A percentile compares a stretch with the other conserved stretches of the same genome.
phyloP scores from a whole-genome alignment of 2,888 invertebrate genomes.

The Eupeodes latifasciatus region DNA sequence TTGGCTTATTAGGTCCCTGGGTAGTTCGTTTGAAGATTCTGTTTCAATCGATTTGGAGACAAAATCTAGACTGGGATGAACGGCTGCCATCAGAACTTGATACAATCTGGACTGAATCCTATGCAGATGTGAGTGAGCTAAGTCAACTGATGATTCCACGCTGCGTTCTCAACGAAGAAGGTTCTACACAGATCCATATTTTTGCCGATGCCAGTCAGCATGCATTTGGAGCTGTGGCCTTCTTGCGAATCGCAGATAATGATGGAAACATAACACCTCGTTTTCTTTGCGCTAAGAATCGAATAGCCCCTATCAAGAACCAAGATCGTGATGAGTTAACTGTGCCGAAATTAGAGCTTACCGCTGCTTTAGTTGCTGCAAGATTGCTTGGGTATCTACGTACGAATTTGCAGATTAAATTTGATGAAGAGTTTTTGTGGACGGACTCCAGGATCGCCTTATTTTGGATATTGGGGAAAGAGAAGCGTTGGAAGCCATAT shows the following conservation, averaged over 20 bases:
- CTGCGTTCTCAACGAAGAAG: background rate
- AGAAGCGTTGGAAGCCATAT: no score
- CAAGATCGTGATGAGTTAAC: background rate
- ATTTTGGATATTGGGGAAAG: no score
- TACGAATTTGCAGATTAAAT: no score
- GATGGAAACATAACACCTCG: background rate
- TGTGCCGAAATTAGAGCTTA: background rate
- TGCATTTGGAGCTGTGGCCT: background rate
- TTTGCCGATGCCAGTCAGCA: background rate
- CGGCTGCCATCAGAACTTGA: constrained; percentile 16
- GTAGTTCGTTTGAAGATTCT: constrained; percentile 35
- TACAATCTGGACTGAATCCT: constrained; percentile 7
- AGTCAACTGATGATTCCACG: background rate
- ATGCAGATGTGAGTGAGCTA: background rate
- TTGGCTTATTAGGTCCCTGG: constrained; percentile 41
- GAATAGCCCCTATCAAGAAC: constrained; percentile 1
- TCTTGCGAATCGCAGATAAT: background rate
- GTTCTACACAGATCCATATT: background rate
- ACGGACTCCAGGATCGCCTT: no score
- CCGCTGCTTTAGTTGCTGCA: background rate
- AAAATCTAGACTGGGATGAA: constrained; percentile 36
- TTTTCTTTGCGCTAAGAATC: background rate
- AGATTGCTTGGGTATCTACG: no score
- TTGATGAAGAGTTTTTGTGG: no score
- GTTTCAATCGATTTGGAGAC: constrained; percentile 40